Percentiles rank a stretch among this genome's conserved stretches.
Evolutionary conservation across 2,888 invertebrate genomes (phyloP).

Genomic region (Cerastis rubricosa): DNA sequence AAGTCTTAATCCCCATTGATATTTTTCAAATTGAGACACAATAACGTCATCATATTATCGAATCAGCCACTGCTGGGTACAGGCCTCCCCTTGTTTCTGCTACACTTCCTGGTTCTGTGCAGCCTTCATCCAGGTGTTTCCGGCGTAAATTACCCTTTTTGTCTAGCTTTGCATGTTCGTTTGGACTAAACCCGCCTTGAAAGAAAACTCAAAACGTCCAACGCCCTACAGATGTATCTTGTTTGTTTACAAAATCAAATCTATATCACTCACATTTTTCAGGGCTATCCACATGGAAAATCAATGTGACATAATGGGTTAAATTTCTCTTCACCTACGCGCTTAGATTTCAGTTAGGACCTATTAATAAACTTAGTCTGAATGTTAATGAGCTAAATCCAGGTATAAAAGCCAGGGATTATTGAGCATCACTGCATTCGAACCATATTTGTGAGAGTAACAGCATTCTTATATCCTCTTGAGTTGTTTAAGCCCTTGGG

Average conservation of each 20-base stretch:
- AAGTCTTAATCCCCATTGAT: too few relatives aligned
- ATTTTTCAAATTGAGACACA: too few relatives aligned
- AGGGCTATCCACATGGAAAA: slow-evolving; percentile 28
- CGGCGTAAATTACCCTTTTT: too few relatives aligned
- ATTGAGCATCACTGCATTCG: slow-evolving; percentile 26
- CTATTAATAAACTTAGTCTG: slow-evolving; percentile 40
- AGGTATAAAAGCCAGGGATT: slow-evolving; percentile 42
- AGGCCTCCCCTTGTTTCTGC: too few relatives aligned
- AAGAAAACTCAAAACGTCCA: neutral
- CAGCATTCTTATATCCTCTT: slow-evolving; percentile 14
- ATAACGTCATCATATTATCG: too few relatives aligned
- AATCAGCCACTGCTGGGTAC: too few relatives aligned
- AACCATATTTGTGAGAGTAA: slow-evolving; percentile 9
- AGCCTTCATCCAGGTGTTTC: too few relatives aligned
- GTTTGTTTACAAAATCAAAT: neutral
- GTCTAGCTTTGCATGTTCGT: neutral
- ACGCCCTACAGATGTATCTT: neutral
- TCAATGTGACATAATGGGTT: slow-evolving; percentile 22
- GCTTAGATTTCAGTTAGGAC: slow-evolving; percentile 9
- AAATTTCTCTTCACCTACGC: slow-evolving; percentile 34
- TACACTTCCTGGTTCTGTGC: too few relatives aligned
- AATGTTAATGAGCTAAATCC: slow-evolving; percentile 46
- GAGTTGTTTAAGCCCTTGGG: too few relatives aligned
- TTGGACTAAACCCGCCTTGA: neutral
- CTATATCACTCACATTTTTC: slow-evolving; percentile 5